These are phyloP conservation scores for Oriolus oriolus DNA, from an alignment of 2,113 vertebrate genomes.

Conservation along the genomic window DNA sequence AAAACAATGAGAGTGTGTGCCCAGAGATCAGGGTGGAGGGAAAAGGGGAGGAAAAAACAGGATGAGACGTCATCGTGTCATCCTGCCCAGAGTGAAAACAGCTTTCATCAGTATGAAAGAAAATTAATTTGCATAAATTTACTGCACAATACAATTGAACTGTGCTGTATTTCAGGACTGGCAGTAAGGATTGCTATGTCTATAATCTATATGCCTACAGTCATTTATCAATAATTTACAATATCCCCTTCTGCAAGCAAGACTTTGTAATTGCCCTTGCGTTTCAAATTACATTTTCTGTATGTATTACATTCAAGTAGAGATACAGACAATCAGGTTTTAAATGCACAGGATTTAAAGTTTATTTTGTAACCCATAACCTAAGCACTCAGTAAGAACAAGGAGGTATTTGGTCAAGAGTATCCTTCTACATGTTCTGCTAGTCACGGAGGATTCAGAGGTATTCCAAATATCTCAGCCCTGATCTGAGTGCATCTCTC, in stretches of 20 bases:
- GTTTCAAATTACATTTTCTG: background rate
- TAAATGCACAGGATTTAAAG: background rate
- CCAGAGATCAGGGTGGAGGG: slow-evolving; percentile 34
- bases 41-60: slow-evolving; percentile 37
- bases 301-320: background rate
- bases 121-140: slow-evolving; percentile 11
- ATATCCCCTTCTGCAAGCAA: background rate
- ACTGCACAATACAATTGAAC: background rate
- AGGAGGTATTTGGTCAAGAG: background rate
- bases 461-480: background rate
- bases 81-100: slow-evolving; percentile 23
- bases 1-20: background rate
- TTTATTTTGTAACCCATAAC: background rate
- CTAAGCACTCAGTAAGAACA: background rate
- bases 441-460: background rate
- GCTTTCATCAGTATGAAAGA: slow-evolving; percentile 11
- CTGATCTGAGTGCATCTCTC: background rate
- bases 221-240: background rate
- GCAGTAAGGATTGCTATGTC: background rate
- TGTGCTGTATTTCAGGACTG: background rate
- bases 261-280: background rate
- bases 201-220: background rate
- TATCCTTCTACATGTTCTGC: background rate
- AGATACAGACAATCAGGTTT: background rate
- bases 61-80: slow-evolving; percentile 28